phyloP scores from a whole-genome alignment of 2,797 vertebrate genomes.

The Aphelocoma californica region DNA sequence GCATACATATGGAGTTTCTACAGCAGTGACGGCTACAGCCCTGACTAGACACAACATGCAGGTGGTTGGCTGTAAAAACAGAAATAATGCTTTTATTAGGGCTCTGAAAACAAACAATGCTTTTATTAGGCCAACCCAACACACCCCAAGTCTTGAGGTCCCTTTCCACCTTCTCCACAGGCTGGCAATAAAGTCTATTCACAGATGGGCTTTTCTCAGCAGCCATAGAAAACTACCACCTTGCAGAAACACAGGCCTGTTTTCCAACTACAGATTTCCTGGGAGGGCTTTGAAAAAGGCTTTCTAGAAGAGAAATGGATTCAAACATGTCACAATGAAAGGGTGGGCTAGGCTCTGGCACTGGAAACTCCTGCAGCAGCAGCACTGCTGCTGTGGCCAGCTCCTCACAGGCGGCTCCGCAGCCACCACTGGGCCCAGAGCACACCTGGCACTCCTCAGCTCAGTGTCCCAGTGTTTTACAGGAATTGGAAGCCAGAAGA shows the following conservation, averaged over 20 bases:
- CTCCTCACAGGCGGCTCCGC: background rate
- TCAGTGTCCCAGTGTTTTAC: fast-evolving
- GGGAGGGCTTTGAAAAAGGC: background rate
- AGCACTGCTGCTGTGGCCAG: background rate
- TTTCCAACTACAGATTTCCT: background rate
- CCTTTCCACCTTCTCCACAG: background rate
- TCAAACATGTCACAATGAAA: background rate
- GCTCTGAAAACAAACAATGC: background rate
- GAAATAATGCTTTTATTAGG: background rate
- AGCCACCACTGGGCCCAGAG: fast-evolving
- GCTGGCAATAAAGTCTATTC: background rate
- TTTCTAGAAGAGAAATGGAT: background rate
- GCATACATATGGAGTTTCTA: background rate
- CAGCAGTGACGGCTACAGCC: background rate
- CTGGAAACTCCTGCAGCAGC: background rate
- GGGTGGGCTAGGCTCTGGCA: background rate
- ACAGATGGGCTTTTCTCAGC: background rate
- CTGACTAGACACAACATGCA: background rate
- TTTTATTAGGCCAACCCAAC: background rate
- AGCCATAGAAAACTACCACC: fast-evolving
- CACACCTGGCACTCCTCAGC: background rate
- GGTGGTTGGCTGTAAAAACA: background rate
- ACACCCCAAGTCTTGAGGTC: background rate
- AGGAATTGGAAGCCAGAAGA: background rate
- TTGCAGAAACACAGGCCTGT: background rate